phyloP scores from a whole-genome alignment of 2,888 invertebrate genomes.

The Acrobasis consociella region DNA sequence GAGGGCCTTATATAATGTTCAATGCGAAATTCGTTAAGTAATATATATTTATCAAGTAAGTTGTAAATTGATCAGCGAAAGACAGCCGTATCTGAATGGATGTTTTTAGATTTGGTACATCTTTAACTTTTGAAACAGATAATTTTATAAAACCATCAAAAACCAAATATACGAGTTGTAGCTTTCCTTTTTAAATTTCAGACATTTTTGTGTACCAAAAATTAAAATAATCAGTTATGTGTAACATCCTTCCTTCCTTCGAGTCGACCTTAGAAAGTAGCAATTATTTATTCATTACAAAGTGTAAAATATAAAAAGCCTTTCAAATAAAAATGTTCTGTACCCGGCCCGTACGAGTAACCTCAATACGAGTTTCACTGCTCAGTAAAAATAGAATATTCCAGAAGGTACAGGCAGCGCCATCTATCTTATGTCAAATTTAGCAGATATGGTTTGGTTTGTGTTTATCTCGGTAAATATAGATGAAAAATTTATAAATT shows the following conservation, averaged over 20 bases:
- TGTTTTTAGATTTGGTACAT: too few relatives aligned
- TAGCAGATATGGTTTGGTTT: background rate
- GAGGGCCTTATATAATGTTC: background rate
- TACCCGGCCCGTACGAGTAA: background rate
- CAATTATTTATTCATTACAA: too few relatives aligned
- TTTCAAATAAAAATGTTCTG: background rate
- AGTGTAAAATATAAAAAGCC: background rate
- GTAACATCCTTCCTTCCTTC: too few relatives aligned
- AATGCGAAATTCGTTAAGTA: background rate
- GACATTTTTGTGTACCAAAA: too few relatives aligned
- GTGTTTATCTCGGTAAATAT: too few relatives aligned
- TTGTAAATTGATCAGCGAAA: background rate
- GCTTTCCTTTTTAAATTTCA: too few relatives aligned
- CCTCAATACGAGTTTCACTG: background rate
- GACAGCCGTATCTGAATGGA: background rate
- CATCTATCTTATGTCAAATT: slow-evolving; percentile 6
- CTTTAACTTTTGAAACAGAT: too few relatives aligned
- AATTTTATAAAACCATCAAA: too few relatives aligned
- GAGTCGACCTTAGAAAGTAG: too few relatives aligned
- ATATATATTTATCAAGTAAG: background rate
- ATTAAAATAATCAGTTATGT: too few relatives aligned
- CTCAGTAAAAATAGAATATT: background rate
- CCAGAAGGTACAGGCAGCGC: background rate
- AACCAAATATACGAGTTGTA: too few relatives aligned
- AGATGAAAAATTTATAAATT: too few relatives aligned